Evolutionary conservation across 2,113 vertebrate genomes (phyloP), one percentile per base, ranked within the genome.

Genomic region (Xiphorhynchus elegans): DNA sequence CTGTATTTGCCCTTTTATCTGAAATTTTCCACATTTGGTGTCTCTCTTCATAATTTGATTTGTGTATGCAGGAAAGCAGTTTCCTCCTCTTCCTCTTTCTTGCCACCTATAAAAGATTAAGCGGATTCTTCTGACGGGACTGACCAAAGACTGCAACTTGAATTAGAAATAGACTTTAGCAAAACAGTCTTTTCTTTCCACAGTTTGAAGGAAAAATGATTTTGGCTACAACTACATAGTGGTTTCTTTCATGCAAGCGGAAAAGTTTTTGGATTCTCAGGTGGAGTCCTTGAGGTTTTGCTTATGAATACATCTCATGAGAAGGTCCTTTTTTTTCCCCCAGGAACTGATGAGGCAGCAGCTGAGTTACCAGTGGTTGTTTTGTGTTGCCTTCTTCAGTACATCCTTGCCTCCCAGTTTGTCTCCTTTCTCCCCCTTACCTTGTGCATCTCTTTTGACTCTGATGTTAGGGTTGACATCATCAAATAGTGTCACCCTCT

Each of bases 221-320:
- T 87, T 93, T 85, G 75, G 81, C 82, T 77, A 28, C 49, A 76
- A n/a, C 49, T 79, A 3, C 55, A 50, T 87, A 95, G 87, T 85
- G 67, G 81, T 94, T 96, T 96, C 87, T 93, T 93, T 91, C 93
- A 95, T 95, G 89, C 78, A 83, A 76, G n/a, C 0, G 1, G 75
- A 87, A 87, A 80, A 84, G 73, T 70, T 95, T 89, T 69, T 74
- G 73, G 47, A 81, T 95, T 84, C 76, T 93, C 76, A 70, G 47
- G 78, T 95, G 80, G n/a, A 92, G 87, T 68, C 56, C 69, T 92
- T 96, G 87, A 97, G 84, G 91, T 96, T 96, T 94, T 93, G 74
- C 87, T 94, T 91, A 91, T 89, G 84, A 94, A 91, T 91, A 83
- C 50, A 46, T 91, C 70, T 87, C 89, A 84, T 95, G 70, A 91